Percentiles rank a stretch among this genome's conserved stretches.
phyloP scores from a whole-genome alignment of 2,113 vertebrate genomes.

The Clarias macrocephalus region DNA sequence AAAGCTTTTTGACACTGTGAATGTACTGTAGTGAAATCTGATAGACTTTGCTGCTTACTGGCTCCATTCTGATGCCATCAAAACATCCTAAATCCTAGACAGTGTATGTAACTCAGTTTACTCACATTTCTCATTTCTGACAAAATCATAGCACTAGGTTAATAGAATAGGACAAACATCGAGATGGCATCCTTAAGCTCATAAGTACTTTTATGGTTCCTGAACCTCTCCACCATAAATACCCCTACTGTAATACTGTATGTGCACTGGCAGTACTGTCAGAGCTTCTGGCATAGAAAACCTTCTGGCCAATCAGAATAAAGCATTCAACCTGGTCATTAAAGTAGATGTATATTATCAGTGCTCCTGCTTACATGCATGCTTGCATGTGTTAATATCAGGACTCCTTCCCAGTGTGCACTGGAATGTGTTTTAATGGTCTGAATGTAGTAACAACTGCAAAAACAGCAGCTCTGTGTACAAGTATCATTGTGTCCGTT shows the following conservation, averaged over 20 bases:
- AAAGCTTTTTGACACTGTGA: neutral
- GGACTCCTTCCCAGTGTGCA: neutral
- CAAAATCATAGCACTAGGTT: neutral
- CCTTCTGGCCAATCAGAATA: neutral
- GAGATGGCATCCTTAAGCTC: neutral
- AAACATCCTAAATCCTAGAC: neutral
- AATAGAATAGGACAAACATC: neutral
- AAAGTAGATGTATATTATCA: neutral
- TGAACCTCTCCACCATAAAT: neutral
- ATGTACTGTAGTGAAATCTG: neutral
- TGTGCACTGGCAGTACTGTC: neutral
- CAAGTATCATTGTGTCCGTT: neutral
- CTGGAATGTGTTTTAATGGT: neutral
- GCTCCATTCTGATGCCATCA: neutral
- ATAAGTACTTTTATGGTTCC: neutral
- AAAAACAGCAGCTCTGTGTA: neutral
- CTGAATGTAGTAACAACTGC: neutral
- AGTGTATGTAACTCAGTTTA: neutral
- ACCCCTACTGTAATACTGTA: neutral
- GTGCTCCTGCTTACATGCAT: neutral
- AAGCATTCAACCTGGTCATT: neutral
- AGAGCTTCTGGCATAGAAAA: neutral
- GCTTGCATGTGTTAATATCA: neutral
- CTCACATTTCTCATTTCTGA: slow-evolving; percentile 26
- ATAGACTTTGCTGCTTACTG: neutral